Base-by-base conservation (phyloP, 2,797 vertebrate species). In the Pyrocephalus nanus region DNA sequence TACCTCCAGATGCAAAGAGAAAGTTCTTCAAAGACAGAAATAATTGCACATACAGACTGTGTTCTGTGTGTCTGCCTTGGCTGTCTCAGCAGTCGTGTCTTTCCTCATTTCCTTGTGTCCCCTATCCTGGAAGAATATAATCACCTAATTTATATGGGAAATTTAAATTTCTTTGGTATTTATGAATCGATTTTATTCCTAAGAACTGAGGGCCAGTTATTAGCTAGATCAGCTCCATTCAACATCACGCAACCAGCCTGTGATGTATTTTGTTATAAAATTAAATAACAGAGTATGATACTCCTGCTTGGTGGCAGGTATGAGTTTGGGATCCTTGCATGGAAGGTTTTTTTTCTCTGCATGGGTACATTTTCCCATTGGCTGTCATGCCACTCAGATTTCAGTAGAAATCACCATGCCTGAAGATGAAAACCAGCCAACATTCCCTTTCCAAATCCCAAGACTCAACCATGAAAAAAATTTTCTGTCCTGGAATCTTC, bases 221-320 rank as follows among this genome's bases (percentile, higher is more conserved):
- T n/a, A 43, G 27, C 32, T 45, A 54, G 14, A 13, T 29, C 26
- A 70, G 25, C 9, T 48, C 38, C 9, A 34, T 53, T 66, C n/a
- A 42, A 30, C 8, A 20, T 30, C 26, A 51, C 21, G 9, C 42
- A 47, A 38, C 45, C 36, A 32, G 9, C 51, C 21, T 36, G 30
- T 51, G 26, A 76, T 13, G 15, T 4, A 32, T 42, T 53, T 32
- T 25, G 30, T n/a, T n/a, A 54, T 30, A 75, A 45, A 70, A 60
- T 26, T 7, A n/a, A 18, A 9, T 7, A 70, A 32, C 23, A 53
- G 34, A 70, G 42, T 22, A 65, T 62, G 60, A 61, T 15, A 66
- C 7, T 12, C 23, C 32, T 86, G 4, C 26, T 73, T 0, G 0
- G 10, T 38, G 7, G 4, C 19, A 55, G 19, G 18, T 23, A 36